Evolutionary conservation across 1,140 invertebrate species (phyloP), one percentile per base, ranked within the genome.

Genomic region (Euschistus heros): DNA sequence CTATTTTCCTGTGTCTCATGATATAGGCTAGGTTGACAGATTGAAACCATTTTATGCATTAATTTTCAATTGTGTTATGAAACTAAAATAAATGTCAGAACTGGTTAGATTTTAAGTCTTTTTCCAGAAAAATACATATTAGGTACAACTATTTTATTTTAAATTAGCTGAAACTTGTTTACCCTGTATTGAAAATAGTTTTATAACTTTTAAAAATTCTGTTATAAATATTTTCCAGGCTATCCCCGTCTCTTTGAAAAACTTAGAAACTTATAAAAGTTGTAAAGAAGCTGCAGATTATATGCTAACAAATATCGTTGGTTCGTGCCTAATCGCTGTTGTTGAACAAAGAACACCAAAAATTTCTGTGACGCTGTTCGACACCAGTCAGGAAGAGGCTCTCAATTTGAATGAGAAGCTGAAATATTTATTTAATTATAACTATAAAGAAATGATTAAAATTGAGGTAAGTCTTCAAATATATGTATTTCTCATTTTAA

Each of bases 221-320:
- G 33, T 37, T 37, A 10, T 6, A 4, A 37, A 26, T 26, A 24
- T 26, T 57, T 57, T 57, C 15, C 24, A 57, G 54, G 54, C 54
- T 27, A 27, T 63, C 37, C 7, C 44, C 1, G 24, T 42, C 4
- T 46, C 62, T 26, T 42, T 27, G 10, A 63, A 63, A 27, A 20
- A n/a, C 5, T 20, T 46, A 5, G 24, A 27, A 46, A 20, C 8
- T 10, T 63, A 22, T 63, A 50, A 22, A 47, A 27, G 5, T 22
- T 24, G 24, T 15, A 27, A 63, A n/a, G 26, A 63, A 47, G n/a
- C 37, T 24, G 33, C n/a, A 27, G 44, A 63, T 33, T 63, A 18
- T 50, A 50, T 46, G 2, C 15, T 63, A 13, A 50, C 10, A 46
- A 46, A 20, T 5, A 63, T 27, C 10, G n/a, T 27, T 44, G 37